Percentiles rank a stretch among this genome's conserved stretches.
Evolutionary conservation across 2,797 vertebrate species (phyloP).

Genomic region (Danio jaintianensis): DNA sequence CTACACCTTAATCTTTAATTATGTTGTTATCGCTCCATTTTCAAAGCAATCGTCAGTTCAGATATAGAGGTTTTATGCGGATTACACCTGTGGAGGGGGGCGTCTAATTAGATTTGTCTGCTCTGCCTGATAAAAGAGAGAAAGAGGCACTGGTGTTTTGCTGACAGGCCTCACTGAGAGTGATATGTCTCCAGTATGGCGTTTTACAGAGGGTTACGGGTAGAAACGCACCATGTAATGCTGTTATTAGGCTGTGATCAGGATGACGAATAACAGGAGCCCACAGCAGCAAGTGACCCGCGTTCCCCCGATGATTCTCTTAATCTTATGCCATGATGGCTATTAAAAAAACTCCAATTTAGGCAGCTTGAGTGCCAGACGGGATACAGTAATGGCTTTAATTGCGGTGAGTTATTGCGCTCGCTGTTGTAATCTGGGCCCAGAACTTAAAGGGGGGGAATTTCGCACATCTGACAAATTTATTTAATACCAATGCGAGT

Average conservation of each 20-base stretch:
- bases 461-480: conserved; percentile 81
- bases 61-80: background rate
- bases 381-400: conserved; percentile 71
- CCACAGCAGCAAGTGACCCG: conserved; percentile 75
- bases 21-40: background rate
- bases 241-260: conserved; percentile 76
- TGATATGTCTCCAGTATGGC: conserved; percentile 21
- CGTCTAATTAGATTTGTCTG: conserved; percentile 40
- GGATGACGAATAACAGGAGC: conserved; percentile 71
- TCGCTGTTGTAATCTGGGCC: conserved; percentile 78
- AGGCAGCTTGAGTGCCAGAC: conserved; percentile 73
- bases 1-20: background rate
- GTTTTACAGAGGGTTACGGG: conserved; percentile 63
- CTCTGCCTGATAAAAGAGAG: conserved; percentile 48
- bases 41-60: background rate
- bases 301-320: conserved; percentile 75
- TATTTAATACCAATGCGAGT: conserved; percentile 82
- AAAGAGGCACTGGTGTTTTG: conserved; percentile 40
- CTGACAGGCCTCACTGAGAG: conserved; percentile 38
- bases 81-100: conserved; percentile 26
- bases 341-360: conserved; percentile 76
- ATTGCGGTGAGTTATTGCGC: conserved; percentile 80
- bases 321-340: conserved; percentile 76
- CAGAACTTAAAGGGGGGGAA: conserved; percentile 73
- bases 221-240: conserved; percentile 70